Base-by-base conservation (phyloP, 2,113 vertebrate species). In the Tachysurus vachellii region DNA sequence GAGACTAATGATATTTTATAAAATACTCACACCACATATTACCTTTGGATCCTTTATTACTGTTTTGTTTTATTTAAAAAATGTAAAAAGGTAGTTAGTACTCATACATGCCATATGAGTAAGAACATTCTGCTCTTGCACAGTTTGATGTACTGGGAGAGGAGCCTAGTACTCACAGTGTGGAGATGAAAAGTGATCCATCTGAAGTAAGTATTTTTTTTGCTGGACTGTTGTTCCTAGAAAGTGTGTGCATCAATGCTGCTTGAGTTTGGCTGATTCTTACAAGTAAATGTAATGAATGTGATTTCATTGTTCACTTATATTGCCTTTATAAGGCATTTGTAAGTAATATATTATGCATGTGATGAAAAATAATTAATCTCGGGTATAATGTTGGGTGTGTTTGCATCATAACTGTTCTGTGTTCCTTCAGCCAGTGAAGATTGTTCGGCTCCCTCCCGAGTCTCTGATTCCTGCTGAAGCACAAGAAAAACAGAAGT, bases 391-490 rank as follows among this genome's bases (percentile, higher is more conserved):
- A 0, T 59, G 26, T 28, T 62, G 64, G 66, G 50, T 44, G 12
- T 77, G 59, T 71, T 47, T 88, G 1, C 9, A 77, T 57, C 26
- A 47, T 59, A 71, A 62, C 71, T 62, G 5, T 31, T 89, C 36
- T 44, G 4, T 86, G 8, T 86, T 76, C 12, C 64, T 28, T 31
- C 71, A 98, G 97, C 80, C 82, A 0, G 91, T 96, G 23, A 81
- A 56, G 0, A 86, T 97, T 4, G 28, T 93, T 1, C 96, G 96
- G 61, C 93, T 97, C 44, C 95, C 96, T 26, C 98, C 97, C 0
- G 95, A 95, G 92, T 93, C 95, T 81, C 93, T 99, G 87, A 94
- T 98, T 36, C 93, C 96, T 7, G 94, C 92, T 0, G 96, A 98
- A 0, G 94, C 96, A 0, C 10, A 59, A 0, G 97, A 97, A 88